A percentile compares a stretch with the other conserved stretches of the same genome.
Evolutionary conservation across 2,797 vertebrate genomes (phyloP).

Genomic region (Peromyscus aztecus): DNA sequence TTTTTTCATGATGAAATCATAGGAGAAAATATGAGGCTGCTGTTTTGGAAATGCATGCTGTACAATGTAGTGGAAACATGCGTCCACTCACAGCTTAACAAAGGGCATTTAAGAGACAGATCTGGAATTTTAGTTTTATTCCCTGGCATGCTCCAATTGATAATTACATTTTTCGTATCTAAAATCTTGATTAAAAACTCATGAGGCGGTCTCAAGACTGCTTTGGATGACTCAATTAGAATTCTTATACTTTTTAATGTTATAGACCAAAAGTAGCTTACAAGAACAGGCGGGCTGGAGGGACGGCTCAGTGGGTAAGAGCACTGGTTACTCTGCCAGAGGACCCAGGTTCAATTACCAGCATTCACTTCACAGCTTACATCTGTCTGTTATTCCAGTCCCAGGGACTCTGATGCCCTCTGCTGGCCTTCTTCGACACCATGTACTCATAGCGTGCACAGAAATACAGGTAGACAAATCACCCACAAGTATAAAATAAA

Average conservation of each 20-base stretch:
- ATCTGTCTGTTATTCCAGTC: neutral
- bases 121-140: constrained; percentile 54
- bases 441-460: neutral
- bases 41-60: neutral
- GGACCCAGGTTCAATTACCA: neutral
- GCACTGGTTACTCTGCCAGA: neutral
- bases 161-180: neutral
- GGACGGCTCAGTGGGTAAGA: neutral
- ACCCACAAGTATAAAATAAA: neutral
- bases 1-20: neutral
- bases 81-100: neutral
- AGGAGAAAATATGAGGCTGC: neutral
- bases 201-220: neutral
- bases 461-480: neutral
- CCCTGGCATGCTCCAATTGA: constrained; percentile 12
- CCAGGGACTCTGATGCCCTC: neutral
- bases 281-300: neutral
- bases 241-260: constrained; percentile 16
- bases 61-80: neutral
- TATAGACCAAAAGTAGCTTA: neutral
- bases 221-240: neutral
- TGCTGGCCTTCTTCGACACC: neutral
- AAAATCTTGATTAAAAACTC: neutral
- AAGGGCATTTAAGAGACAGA: constrained; percentile 44
- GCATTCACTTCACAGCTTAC: neutral